Percentiles rank a stretch among this genome's conserved stretches.
Evolutionary conservation across 2,113 vertebrate genomes (phyloP).

Genomic region (Toxotes chatareus): DNA sequence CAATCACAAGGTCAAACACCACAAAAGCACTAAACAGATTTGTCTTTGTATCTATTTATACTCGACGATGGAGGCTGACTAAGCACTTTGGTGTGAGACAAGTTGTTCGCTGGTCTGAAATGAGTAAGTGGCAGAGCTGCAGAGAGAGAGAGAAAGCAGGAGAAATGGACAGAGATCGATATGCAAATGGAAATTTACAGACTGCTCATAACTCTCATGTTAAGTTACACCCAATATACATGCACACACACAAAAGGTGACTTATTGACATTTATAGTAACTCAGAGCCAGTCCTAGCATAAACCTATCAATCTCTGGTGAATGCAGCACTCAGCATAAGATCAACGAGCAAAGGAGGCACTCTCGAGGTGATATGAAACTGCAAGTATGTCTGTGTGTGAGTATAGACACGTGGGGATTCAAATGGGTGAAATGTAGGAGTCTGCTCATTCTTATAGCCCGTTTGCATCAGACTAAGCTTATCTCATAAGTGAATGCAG

Average conservation of each 20-base stretch:
- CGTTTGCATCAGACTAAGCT: slow-evolving; percentile 16
- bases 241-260: slow-evolving; percentile 22
- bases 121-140: slow-evolving; percentile 11
- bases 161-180: slow-evolving; percentile 21
- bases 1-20: slow-evolving; percentile 58
- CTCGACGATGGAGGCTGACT: slow-evolving; percentile 43
- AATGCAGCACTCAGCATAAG: slow-evolving; percentile 30
- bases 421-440: slow-evolving; percentile 1
- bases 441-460: slow-evolving; percentile 18
- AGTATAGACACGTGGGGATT: neutral
- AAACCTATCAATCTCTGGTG: slow-evolving; percentile 45
- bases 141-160: slow-evolving; percentile 8
- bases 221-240: slow-evolving; percentile 1
- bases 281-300: slow-evolving; percentile 12
- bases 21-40: slow-evolving; percentile 51
- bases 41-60: slow-evolving; percentile 65
- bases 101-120: slow-evolving; percentile 12
- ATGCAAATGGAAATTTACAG: slow-evolving; percentile 32
- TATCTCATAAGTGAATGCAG: slow-evolving; percentile 43
- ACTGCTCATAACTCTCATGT: slow-evolving; percentile 37
- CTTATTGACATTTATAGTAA: slow-evolving; percentile 28
- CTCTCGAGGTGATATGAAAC: slow-evolving; percentile 17
- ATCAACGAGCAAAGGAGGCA: neutral
- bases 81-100: slow-evolving; percentile 33
- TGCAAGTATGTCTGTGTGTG: neutral